phyloP scores from a whole-genome alignment of 2,113 vertebrate genomes.

The Gnathonemus longibarbis region DNA sequence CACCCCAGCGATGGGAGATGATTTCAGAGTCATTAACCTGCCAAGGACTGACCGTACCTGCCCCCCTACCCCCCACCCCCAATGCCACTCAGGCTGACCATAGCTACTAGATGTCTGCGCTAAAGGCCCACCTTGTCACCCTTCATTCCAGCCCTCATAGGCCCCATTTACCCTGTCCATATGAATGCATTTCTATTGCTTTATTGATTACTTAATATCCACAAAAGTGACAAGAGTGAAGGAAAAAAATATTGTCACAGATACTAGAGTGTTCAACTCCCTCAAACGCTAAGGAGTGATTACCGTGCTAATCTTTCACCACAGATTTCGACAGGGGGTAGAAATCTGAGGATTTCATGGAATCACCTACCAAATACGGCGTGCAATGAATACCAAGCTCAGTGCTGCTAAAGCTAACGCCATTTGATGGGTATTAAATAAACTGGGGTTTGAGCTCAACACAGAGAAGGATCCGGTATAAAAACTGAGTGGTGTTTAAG shows the following conservation, averaged over 20 bases:
- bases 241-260: neutral
- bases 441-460: neutral
- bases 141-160: neutral
- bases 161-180: neutral
- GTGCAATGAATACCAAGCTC: neutral
- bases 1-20: neutral
- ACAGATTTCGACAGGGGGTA: neutral
- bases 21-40: neutral
- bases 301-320: neutral
- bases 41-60: neutral
- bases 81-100: neutral
- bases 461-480: neutral
- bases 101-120: neutral
- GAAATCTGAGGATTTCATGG: neutral
- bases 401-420: neutral
- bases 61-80: neutral
- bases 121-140: neutral
- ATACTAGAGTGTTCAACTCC: neutral
- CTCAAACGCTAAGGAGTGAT: neutral
- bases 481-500: neutral
- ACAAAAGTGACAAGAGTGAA: neutral
- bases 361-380: neutral
- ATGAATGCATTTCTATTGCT: neutral
- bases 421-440: neutral
- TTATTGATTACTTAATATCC: neutral